A percentile compares a stretch with the other conserved stretches of the same genome.
phyloP scores from a whole-genome alignment of 2,113 vertebrate genomes.

The Nestor notabilis region DNA sequence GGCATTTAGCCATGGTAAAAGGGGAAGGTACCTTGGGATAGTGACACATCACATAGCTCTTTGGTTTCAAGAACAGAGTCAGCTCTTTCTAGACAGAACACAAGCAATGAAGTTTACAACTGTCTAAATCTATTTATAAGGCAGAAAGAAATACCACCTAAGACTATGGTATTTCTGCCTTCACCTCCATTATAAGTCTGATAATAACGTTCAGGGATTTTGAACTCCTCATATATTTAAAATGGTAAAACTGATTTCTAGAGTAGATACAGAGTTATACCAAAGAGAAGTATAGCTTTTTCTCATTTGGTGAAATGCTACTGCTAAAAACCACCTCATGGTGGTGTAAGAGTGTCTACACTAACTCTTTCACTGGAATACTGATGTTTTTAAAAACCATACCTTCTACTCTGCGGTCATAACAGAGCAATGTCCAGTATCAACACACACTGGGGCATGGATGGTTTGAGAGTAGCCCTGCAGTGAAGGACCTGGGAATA shows the following conservation, averaged over 20 bases:
- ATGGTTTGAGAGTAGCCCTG: background rate
- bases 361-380: background rate
- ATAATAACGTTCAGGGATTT: background rate
- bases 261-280: background rate
- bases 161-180: background rate
- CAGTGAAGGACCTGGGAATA: background rate
- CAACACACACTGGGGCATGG: background rate
- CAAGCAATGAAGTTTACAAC: background rate
- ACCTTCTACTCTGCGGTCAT: background rate
- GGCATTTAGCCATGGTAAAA: background rate
- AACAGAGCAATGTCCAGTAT: background rate
- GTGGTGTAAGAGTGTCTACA: background rate
- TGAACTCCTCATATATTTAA: background rate
- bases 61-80: background rate
- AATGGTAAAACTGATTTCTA: background rate
- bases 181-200: background rate
- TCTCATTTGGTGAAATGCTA: background rate
- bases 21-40: background rate
- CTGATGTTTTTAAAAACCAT: background rate
- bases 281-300: background rate
- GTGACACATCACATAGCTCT: background rate
- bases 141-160: background rate
- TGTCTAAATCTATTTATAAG: background rate
- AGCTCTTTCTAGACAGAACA: rapidly evolving
- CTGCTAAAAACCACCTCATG: background rate